Percentiles rank a stretch among this genome's conserved stretches.
These are phyloP conservation scores for Flexamia atlantica DNA, from an alignment of 2,888 invertebrate species.

Conservation along the genomic window DNA sequence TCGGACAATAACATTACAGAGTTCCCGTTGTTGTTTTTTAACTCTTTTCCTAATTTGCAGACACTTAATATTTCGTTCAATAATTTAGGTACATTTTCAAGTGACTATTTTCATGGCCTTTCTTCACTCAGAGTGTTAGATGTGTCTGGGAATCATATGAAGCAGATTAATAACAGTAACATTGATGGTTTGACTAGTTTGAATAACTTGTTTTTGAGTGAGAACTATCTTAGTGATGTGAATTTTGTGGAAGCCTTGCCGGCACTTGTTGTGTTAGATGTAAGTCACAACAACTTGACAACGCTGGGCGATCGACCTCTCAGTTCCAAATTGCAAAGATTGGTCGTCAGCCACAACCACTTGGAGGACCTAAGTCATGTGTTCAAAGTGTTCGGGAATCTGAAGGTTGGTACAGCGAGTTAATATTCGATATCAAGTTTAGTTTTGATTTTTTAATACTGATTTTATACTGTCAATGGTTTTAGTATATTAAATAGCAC, in stretches of 20 bases:
- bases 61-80: conserved; percentile 56
- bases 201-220: conserved; percentile 12
- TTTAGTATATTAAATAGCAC: too few relatives aligned
- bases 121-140: conserved; percentile 44
- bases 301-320: background rate
- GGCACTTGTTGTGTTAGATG: conserved; percentile 5
- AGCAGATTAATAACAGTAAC: background rate
- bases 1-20: conserved; percentile 53
- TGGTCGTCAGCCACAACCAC: conserved; percentile 51
- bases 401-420: conserved; percentile 46
- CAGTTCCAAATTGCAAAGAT: conserved; percentile 8
- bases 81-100: conserved; percentile 28
- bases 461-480: too few relatives aligned
- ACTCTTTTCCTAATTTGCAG: conserved; percentile 48
- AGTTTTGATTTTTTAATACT: too few relatives aligned
- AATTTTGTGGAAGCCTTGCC: conserved; percentile 32
- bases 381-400: conserved; percentile 26
- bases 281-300: conserved; percentile 20
- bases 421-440: too few relatives aligned
- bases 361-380: conserved; percentile 27
- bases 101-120: conserved; percentile 57
- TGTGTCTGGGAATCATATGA: conserved; percentile 58
- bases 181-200: background rate
- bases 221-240: conserved; percentile 37
- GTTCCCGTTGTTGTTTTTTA: conserved; percentile 57